Evolutionary conservation across 2,888 invertebrate species (phyloP), one percentile per base, ranked within the genome.

Genomic region (Tetrapedia diversipes): DNA sequence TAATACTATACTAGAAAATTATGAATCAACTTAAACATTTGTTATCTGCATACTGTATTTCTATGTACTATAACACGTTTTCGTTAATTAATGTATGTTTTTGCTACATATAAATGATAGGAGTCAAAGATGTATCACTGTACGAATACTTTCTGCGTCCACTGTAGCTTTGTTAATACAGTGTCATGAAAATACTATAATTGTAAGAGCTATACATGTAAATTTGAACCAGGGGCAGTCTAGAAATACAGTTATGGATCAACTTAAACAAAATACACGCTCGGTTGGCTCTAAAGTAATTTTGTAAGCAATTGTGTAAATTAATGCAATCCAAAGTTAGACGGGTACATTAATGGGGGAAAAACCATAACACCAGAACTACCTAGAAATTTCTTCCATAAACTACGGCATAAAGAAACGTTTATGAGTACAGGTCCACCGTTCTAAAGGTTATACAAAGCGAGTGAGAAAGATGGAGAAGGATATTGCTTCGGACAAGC

Each of bases 401-500:
- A 61, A 57, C 24, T 71, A 54, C 19, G 56, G 45, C 29, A 11
- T 56, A 49, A 67, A 51, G 47, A 45, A 66, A 63, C 56, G 27
- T 67, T 76, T 65, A 63, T 67, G 67, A 73, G 73, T 34, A 34
- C 22, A n/a, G 27, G 4, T 53, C 27, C 29, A 39, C 37, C 57
- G 8, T 10, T 64, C n/a, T 22, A 7, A 22, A 37, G 71, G 34
- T 57, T 54, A 37, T 27, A 63, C 41, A 14, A 56, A 37, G 56
- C 10, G 69, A n/a, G 32, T 51, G 66, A 81, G 49, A 57, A 65
- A 70, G 65, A 70, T 51, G 39, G 56, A 65, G 45, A 57, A 43
- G 64, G 61, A 74, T 79, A 84, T 78, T 79, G 79, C 72, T 71
- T 79, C 56, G 67, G 69, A 81, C 78, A 71, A 76, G 70, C 77